Percentiles rank a stretch among this genome's conserved stretches.
Evolutionary conservation across 2,888 invertebrate species (phyloP).

Genomic region (Ashinkailepas kermadecensis): DNA sequence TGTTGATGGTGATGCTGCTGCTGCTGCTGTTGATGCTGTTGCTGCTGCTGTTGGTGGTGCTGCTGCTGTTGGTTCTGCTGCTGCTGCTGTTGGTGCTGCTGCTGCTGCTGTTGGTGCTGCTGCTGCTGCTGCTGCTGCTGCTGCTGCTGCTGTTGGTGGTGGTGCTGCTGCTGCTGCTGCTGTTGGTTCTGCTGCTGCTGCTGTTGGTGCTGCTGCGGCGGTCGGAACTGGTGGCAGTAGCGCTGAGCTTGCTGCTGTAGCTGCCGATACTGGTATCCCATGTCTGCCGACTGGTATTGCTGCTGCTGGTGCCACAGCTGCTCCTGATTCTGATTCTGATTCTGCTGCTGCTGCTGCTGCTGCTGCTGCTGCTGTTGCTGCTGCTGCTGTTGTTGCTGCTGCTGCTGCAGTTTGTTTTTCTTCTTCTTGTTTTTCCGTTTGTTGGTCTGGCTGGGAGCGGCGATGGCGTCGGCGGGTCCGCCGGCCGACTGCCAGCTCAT

Average conservation of each 20-base stretch:
- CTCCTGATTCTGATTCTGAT: background rate
- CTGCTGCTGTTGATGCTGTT: background rate
- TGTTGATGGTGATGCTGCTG: background rate
- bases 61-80: background rate
- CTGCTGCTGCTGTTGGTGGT: no score
- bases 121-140: background rate
- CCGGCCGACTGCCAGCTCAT: no score
- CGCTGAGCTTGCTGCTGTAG: background rate
- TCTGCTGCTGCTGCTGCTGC: background rate
- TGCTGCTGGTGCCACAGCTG: background rate
- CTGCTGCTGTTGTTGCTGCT: background rate
- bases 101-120: background rate
- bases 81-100: background rate
- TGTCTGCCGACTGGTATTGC: background rate
- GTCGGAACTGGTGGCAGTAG: background rate
- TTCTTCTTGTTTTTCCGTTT: background rate
- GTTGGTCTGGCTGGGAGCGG: background rate
- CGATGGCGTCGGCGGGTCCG: background rate
- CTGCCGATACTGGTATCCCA: background rate
- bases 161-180: no score
- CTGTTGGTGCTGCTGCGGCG: background rate
- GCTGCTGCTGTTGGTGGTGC: background rate
- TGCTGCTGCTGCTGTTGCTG: background rate
- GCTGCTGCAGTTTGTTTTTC: background rate
- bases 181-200: background rate